These are phyloP conservation scores for Hirtodrosophila confusa DNA, from an alignment of 2,888 invertebrate genomes.

Conservation along the genomic window DNA sequence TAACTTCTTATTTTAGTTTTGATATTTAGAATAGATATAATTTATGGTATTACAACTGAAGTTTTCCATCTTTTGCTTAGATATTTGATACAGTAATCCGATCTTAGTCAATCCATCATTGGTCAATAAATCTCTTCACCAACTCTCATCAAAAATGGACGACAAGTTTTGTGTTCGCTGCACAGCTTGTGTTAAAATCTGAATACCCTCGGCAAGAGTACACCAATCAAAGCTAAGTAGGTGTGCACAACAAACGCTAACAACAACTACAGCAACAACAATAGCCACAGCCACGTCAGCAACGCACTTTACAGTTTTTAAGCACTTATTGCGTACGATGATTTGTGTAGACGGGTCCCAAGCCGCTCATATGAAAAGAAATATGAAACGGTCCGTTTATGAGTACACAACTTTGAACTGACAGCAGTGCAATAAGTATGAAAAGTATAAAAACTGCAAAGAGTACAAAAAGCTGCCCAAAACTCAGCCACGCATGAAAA, in stretches of 20 bases:
- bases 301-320: conserved; percentile 62
- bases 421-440: conserved; percentile 25
- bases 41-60: no score
- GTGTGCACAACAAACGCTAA: conserved; percentile 29
- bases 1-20: no score
- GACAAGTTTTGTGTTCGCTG: no score
- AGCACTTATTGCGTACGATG: conserved; percentile 65
- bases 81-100: no score
- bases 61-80: no score
- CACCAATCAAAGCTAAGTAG: conserved; percentile 20
- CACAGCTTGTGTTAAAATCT: no score
- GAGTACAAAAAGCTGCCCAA: conserved; percentile 13
- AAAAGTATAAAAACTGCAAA: conserved; percentile 21
- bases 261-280: conserved; percentile 30
- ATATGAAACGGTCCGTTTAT: conserved; percentile 58
- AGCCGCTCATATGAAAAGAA: conserved; percentile 33
- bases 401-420: conserved; percentile 21
- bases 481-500: conserved; percentile 66
- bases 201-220: no score
- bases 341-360: conserved; percentile 65
- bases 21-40: no score
- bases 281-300: conserved; percentile 26
- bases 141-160: no score
- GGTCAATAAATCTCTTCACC: no score
- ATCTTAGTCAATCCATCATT: no score